Percentiles rank a stretch among this genome's conserved stretches.
These are phyloP conservation scores for Melinopterus prodromus DNA, from an alignment of 2,888 invertebrate species.

Conservation along the genomic window DNA sequence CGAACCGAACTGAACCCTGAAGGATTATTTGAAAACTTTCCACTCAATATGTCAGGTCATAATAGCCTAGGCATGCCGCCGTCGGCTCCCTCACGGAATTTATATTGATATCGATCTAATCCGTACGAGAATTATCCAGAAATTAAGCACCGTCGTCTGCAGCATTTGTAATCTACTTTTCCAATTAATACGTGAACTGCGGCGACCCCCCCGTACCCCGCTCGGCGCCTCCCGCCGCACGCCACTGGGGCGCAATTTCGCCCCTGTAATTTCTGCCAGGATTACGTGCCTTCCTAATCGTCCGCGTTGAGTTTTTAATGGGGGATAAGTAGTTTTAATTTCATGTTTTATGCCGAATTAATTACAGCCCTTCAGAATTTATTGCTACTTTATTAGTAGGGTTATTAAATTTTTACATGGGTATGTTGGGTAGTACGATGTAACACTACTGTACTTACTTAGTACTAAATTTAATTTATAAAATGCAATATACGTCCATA, in stretches of 20 bases:
- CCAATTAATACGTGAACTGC: constrained; percentile 36
- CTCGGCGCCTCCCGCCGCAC: neutral
- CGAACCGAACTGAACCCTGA: constrained; percentile 24
- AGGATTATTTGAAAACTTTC: constrained; percentile 53
- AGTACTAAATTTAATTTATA: too few species aligned
- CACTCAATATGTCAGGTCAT: constrained; percentile 50
- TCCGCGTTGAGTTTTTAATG: constrained; percentile 25
- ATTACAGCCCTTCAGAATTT: neutral
- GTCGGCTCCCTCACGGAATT: constrained; percentile 48
- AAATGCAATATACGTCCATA: too few species aligned
- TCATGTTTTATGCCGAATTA: neutral
- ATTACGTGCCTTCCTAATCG: constrained; percentile 23
- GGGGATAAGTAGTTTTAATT: constrained; percentile 31
- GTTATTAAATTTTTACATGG: neutral
- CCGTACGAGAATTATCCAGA: constrained; percentile 37
- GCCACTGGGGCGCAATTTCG: neutral
- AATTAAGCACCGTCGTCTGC: constrained; percentile 34
- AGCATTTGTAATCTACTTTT: constrained; percentile 40
- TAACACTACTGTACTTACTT: too few species aligned
- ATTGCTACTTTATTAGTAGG: neutral
- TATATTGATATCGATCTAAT: constrained; percentile 56
- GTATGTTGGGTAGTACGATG: neutral
- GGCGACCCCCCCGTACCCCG: neutral
- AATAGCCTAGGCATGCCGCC: constrained; percentile 50
- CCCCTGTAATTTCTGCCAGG: neutral